Percentiles rank a stretch among this genome's conserved stretches.
Evolutionary conservation across 2,797 vertebrate genomes (phyloP).

Genomic region (Botia kubotai): DNA sequence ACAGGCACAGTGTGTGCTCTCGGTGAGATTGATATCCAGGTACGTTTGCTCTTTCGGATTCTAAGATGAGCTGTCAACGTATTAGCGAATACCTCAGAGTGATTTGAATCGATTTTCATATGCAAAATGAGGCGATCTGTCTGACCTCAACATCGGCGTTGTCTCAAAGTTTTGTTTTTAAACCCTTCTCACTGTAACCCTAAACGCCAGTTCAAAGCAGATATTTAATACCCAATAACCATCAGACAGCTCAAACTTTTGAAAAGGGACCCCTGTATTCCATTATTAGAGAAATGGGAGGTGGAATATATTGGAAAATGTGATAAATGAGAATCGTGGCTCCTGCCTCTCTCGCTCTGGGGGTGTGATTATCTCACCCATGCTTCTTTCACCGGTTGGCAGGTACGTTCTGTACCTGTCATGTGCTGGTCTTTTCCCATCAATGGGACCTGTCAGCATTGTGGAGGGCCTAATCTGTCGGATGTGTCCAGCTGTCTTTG

Average conservation of each 20-base stretch:
- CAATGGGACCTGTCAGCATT: constrained; percentile 53
- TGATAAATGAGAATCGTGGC: constrained; percentile 36
- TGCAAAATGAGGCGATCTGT: constrained; percentile 45
- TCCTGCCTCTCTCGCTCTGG: constrained; percentile 17
- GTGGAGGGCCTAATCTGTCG: constrained; percentile 51
- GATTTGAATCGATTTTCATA: constrained; percentile 56
- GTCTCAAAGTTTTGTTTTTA: constrained; percentile 12
- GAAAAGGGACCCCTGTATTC: constrained; percentile 28
- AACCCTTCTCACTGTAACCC: constrained; percentile 7
- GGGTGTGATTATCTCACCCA: constrained; percentile 37
- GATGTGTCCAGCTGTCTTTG: constrained; percentile 53
- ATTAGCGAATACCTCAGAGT: constrained; percentile 28
- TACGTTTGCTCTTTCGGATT: constrained; percentile 59
- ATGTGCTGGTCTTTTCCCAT: constrained; percentile 51
- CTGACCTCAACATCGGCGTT: constrained; percentile 22
- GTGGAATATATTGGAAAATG: constrained; percentile 37
- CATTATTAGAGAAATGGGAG: constrained; percentile 44
- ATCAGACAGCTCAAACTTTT: constrained; percentile 24
- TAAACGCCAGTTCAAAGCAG: constrained; percentile 28
- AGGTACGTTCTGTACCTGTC: constrained; percentile 53
- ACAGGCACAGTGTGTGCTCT: constrained; percentile 74
- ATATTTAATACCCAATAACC: constrained; percentile 49
- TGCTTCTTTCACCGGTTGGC: constrained; percentile 42
- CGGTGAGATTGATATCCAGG: constrained; percentile 78
- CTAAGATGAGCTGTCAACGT: background rate